Evolutionary conservation across 2,797 vertebrate species (phyloP), one percentile per base, ranked within the genome.

Genomic region (Galaxias olidus): DNA sequence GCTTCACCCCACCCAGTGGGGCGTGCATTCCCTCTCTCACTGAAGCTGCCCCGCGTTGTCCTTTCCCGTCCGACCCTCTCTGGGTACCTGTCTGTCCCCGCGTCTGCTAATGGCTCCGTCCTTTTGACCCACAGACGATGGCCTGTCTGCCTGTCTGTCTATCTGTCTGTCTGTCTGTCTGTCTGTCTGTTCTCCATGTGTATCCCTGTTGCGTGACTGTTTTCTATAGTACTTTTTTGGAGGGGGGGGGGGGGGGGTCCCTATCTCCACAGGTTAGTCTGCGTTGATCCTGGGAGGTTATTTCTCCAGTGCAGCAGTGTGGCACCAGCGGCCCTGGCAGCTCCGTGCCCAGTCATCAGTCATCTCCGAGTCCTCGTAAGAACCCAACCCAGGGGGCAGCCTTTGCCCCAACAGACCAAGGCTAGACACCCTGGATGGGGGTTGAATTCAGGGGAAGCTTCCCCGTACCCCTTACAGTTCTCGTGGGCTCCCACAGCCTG

Each of bases 291-390:
- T 30, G 30, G 30, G 30, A 30, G 3, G 3, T 6, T 30, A 30
- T 30, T 2, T 30, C 30, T 30, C 30, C 30, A 30, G 30, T 75
- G 73, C 73, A 73, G 73, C 73, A 75, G 67, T 76, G 77, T 73
- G 62, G 65, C 76, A 75, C 63, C 66, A n/a, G 14, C n/a, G n/a
- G n/a, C 1, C 1, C 44, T 47, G n/a, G 8, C 45, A 50, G n/a
- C 12, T 7, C 46, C 59, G 13, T 63, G 63, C 71, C 63, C 44
- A 62, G 43, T 64, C 64, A 67, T 76, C 74, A 79, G 71, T 69
- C 77, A 76, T 63, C 61, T 44, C 63, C 74, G 71, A 72, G 69
- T 72, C 71, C 71, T 68, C 61, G 64, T 55, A 63, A 53, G 40
- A 65, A 73, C 68, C 41, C 63, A 55, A 63, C 9, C 44, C 64